Evolutionary conservation across 2,888 invertebrate species (phyloP), one percentile per base, ranked within the genome.

Genomic region (Philopedon plagiatum): DNA sequence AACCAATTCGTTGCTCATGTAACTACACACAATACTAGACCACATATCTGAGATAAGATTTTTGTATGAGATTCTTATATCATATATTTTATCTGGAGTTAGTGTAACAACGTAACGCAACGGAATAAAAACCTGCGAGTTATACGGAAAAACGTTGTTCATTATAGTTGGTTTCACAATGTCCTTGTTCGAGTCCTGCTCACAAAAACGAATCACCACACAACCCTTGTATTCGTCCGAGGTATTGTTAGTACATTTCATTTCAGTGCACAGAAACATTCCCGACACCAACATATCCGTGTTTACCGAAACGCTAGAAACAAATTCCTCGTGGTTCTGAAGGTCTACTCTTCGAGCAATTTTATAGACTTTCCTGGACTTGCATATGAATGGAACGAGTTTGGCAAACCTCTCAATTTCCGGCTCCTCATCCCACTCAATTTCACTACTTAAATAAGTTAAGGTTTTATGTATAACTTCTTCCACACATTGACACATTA

Each of bases 11-110:
- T 79, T 76, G 54, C 77, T 77, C 81, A 81, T 80, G 70, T 82
- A 82, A 74, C 80, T 78, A 54, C 79, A 79, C 18, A 81, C 75
- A 51, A 82, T 74, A 61, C 80, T 77, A 37, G 76, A 76, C 11
- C 61, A 34, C 23, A 71, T 71, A 39, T 74, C 72, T 21, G 76
- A 73, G 21, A 63, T 64, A 34, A 73, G 69, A 77, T 79, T 83
- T 75, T 73, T 78, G 76, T 75, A 83, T 44, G 78, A 78, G 67
- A 81, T 78, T 76, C 76, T 77, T 58, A 83, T 77, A 73, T 79
- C 76, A 70, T 83, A 84, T 8, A 77, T 61, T 29, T 76, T 75
- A 60, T 78, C 75, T 18, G 79, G 77, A 57, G 80, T 79, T 37
- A 83, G 76, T 51, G 77, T 75, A 15, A 81, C 76, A 2, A 81